phyloP scores from a whole-genome alignment of 2,113 vertebrate species.

The Epinephelus fuscoguttatus region DNA sequence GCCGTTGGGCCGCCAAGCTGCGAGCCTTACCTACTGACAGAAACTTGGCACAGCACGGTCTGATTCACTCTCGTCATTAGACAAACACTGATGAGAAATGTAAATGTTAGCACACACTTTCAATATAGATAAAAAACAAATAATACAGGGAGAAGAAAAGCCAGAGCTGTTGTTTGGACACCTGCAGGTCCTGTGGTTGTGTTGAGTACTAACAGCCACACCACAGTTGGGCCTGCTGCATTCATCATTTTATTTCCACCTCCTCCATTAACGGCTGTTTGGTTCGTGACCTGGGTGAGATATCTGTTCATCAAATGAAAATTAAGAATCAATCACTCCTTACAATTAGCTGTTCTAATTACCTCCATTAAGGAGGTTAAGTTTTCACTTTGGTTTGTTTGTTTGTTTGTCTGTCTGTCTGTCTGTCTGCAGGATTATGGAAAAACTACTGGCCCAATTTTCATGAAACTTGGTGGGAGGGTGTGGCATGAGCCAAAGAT shows the following conservation, averaged over 20 bases:
- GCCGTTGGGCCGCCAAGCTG: constrained; percentile 56
- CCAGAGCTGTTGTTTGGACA: constrained; percentile 77
- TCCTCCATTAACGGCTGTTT: constrained; percentile 12
- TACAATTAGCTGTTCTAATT: not conserved
- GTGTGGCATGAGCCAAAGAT: too few species aligned
- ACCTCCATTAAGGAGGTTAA: too few species aligned
- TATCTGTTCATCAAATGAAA: not conserved
- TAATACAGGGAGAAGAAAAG: constrained; percentile 35
- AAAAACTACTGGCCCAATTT: too few species aligned
- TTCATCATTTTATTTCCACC: constrained; percentile 24
- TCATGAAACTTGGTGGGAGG: too few species aligned
- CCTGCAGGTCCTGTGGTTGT: constrained; percentile 65
- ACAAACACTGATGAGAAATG: constrained; percentile 80
- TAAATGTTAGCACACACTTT: constrained; percentile 76
- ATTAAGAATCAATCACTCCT: not conserved
- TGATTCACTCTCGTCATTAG: constrained; percentile 75
- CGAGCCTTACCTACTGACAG: constrained; percentile 72
- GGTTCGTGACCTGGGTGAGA: constrained; percentile 28
- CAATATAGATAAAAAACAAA: constrained; percentile 40
- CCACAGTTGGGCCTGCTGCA: constrained; percentile 27
- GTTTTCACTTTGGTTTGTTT: too few species aligned
- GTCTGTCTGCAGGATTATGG: too few species aligned
- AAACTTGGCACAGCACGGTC: constrained; percentile 79
- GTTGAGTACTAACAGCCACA: constrained; percentile 26
- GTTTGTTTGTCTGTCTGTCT: too few species aligned